phyloP scores from a whole-genome alignment of 2,888 invertebrate species.

The Drosophila neotestacea region DNA sequence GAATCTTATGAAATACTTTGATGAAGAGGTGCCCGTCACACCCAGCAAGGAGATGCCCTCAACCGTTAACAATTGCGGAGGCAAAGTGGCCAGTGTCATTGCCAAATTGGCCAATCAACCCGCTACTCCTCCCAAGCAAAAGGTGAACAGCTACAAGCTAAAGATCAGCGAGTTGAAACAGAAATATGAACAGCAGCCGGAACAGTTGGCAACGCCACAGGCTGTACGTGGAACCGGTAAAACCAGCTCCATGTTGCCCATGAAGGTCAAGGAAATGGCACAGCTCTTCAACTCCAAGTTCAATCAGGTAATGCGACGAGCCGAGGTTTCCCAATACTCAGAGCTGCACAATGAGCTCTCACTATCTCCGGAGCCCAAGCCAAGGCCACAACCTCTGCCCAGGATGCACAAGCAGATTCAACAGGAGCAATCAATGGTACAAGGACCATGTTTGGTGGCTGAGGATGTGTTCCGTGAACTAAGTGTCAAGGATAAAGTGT shows the following conservation, averaged over 20 bases:
- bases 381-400: background rate
- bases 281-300: slow-evolving; percentile 82
- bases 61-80: slow-evolving; percentile 17
- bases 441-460: slow-evolving; percentile 72
- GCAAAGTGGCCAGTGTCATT: slow-evolving; percentile 72
- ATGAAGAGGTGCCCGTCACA: slow-evolving; percentile 75
- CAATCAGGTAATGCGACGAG: slow-evolving; percentile 68
- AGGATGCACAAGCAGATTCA: background rate
- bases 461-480: slow-evolving; percentile 81
- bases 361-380: slow-evolving; percentile 57
- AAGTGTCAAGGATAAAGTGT: slow-evolving; percentile 82
- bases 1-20: slow-evolving; percentile 80
- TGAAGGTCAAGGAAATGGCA: slow-evolving; percentile 82
- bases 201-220: slow-evolving; percentile 29
- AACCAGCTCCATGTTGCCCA: slow-evolving; percentile 40
- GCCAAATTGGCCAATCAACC: slow-evolving; percentile 55
- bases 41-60: slow-evolving; percentile 39
- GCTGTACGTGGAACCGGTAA: slow-evolving; percentile 28
- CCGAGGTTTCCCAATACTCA: slow-evolving; percentile 51
- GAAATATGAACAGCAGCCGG: slow-evolving; percentile 66
- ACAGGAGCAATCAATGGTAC: background rate
- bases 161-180: slow-evolving; percentile 74
- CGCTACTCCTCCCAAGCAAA: slow-evolving; percentile 30
- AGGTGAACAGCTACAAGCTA: slow-evolving; percentile 25
- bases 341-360: slow-evolving; percentile 69